Evolutionary conservation across 2,797 vertebrate species (phyloP).

Genomic region (Gobio occitaniae): DNA sequence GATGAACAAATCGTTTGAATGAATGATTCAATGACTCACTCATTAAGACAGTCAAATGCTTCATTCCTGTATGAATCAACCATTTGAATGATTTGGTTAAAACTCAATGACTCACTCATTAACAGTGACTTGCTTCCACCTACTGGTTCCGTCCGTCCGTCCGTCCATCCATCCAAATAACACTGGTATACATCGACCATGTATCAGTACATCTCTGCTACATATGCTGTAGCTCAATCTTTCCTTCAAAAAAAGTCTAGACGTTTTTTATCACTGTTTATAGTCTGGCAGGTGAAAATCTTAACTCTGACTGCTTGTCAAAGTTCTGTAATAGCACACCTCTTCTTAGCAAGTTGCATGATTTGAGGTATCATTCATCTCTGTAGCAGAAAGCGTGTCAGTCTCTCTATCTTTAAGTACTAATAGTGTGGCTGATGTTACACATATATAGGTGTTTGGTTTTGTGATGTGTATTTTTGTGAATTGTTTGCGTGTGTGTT

Average conservation of each 20-base stretch:
- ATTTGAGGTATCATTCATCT: neutral
- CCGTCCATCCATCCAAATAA: too few species aligned
- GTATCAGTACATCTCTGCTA: neutral
- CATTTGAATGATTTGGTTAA: too few species aligned
- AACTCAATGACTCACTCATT: too few species aligned
- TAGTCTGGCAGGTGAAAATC: neutral
- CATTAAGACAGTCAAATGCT: too few species aligned
- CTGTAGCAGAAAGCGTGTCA: neutral
- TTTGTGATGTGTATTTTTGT: neutral
- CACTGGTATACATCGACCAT: neutral
- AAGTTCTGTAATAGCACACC: neutral
- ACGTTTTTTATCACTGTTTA: neutral
- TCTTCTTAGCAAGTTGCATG: neutral
- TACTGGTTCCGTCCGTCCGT: too few species aligned
- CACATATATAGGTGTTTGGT: neutral
- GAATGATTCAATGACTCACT: too few species aligned
- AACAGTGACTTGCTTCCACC: too few species aligned
- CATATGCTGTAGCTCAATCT: neutral
- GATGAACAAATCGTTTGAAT: too few species aligned
- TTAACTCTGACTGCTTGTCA: neutral
- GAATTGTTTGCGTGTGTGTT: neutral
- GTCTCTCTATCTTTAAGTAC: neutral
- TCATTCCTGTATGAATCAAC: too few species aligned
- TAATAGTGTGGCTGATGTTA: neutral
- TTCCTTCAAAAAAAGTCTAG: neutral